Percentiles rank a stretch among this genome's conserved stretches.
These are phyloP conservation scores for Hydraecia micacea DNA, from an alignment of 2,888 invertebrate genomes.

Conservation along the genomic window DNA sequence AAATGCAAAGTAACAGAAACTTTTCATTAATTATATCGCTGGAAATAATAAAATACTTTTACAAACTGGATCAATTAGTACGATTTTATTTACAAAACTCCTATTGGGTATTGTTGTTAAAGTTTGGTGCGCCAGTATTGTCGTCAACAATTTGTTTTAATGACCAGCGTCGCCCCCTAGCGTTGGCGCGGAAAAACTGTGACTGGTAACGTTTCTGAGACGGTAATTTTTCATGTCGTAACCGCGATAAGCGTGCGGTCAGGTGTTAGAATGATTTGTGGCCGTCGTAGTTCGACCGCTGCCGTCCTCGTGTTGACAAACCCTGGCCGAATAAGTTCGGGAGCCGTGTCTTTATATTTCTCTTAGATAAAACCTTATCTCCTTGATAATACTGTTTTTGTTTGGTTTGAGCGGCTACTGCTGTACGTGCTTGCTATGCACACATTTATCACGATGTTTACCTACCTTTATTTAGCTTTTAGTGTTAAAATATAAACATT, in stretches of 20 bases:
- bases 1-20: constrained; percentile 59
- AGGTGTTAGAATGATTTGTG: constrained; percentile 90
- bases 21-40: constrained; percentile 61
- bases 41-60: constrained; percentile 66
- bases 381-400: constrained; percentile 63
- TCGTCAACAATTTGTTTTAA: constrained; percentile 86
- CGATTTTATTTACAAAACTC: constrained; percentile 65
- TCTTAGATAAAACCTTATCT: constrained; percentile 65
- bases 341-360: constrained; percentile 64
- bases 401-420: constrained; percentile 49
- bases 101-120: constrained; percentile 61
- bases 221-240: constrained; percentile 88
- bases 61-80: constrained; percentile 72
- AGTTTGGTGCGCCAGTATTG: constrained; percentile 76
- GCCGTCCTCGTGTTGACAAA: constrained; percentile 76
- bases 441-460: constrained; percentile 46
- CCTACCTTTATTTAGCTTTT: constrained; percentile 39
- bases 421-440: constrained; percentile 39
- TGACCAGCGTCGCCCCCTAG: constrained; percentile 77
- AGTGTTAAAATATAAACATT: constrained; percentile 45
- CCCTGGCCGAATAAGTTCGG: constrained; percentile 67
- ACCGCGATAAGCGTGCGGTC: constrained; percentile 85
- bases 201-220: constrained; percentile 78
- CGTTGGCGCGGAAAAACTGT: constrained; percentile 81
- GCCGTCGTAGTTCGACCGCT: constrained; percentile 68